Conservation (phyloP, 2,113 vertebrate species). For the Rhabdomys dilectus region DNA sequence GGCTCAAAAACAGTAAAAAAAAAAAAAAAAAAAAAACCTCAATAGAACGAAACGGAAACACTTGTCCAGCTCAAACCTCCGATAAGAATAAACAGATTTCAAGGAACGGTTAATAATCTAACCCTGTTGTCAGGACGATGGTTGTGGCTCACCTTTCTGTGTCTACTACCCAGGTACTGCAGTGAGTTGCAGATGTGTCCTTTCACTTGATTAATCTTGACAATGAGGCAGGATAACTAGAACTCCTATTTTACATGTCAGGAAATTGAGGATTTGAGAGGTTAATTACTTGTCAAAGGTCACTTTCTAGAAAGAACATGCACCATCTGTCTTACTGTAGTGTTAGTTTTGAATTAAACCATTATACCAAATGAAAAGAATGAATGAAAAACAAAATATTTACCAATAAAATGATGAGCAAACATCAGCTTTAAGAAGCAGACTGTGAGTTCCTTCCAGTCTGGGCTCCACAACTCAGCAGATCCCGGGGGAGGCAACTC, state of each 20-base stretch:
- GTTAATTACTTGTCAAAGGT: constrained; percentile 66
- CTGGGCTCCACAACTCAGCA: too few relatives aligned
- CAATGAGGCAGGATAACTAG: constrained; percentile 22
- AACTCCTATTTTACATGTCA: constrained; percentile 63
- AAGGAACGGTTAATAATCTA: constrained; percentile 40
- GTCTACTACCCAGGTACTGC: background rate
- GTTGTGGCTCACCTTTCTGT: constrained; percentile 32
- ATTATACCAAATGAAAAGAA: background rate
- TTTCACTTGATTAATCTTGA: constrained; percentile 58
- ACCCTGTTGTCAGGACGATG: background rate
- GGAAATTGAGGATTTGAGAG: constrained; percentile 65
- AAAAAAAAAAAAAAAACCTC: background rate
- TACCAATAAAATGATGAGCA: constrained; percentile 68
- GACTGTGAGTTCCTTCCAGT: too few relatives aligned
- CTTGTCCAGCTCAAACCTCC: background rate
- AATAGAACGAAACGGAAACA: background rate
- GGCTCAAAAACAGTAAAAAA: background rate
- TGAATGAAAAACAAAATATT: constrained; percentile 64
- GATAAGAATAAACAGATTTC: background rate
- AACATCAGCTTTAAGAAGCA: constrained; percentile 42
- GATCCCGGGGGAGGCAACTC: too few relatives aligned
- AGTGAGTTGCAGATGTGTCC: background rate
- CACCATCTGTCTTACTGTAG: constrained; percentile 41
- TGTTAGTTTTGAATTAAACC: constrained; percentile 46
- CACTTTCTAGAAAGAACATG: constrained; percentile 48